Conservation (phyloP, 1,140 invertebrate species). For the Colletes gigas region DNA sequence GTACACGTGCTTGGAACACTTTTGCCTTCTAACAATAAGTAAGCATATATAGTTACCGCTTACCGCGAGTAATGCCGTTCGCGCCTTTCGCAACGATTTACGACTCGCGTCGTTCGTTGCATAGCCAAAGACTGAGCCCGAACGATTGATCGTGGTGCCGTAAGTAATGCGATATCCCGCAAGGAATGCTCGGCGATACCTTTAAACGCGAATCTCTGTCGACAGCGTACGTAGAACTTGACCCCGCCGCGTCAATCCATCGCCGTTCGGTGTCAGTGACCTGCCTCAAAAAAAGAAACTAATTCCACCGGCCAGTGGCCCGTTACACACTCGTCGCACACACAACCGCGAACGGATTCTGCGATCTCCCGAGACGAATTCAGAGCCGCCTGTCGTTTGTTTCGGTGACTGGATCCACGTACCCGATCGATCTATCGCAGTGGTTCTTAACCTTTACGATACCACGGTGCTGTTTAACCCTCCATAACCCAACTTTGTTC, state of each 20-base stretch:
- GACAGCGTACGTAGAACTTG: constrained; percentile 53
- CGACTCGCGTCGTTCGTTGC: constrained; percentile 13
- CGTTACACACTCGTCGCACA: constrained; percentile 36
- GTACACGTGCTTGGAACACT: background rate
- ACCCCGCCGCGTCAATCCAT: constrained; percentile 54
- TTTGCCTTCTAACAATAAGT: background rate
- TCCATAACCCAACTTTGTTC: no score
- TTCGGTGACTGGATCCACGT: constrained; percentile 14
- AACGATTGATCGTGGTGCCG: constrained; percentile 38
- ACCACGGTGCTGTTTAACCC: no score
- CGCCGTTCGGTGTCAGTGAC: constrained; percentile 57
- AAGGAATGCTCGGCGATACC: constrained; percentile 52
- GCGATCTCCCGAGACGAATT: constrained; percentile 25
- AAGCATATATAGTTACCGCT: background rate
- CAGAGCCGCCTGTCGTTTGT: constrained; percentile 29
- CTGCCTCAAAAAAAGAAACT: constrained; percentile 57
- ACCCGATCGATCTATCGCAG: constrained; percentile 22
- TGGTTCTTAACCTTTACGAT: no score
- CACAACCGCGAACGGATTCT: background rate
- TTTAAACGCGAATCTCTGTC: constrained; percentile 47
- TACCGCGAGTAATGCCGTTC: background rate
- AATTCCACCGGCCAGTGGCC: constrained; percentile 40
- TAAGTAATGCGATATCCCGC: constrained; percentile 52
- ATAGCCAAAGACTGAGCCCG: constrained; percentile 21
- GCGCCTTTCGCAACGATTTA: constrained; percentile 36